A percentile compares a stretch with the other conserved stretches of the same genome.
Conservation (phyloP, 2,797 vertebrate species). For the Poecilia picta region DNA sequence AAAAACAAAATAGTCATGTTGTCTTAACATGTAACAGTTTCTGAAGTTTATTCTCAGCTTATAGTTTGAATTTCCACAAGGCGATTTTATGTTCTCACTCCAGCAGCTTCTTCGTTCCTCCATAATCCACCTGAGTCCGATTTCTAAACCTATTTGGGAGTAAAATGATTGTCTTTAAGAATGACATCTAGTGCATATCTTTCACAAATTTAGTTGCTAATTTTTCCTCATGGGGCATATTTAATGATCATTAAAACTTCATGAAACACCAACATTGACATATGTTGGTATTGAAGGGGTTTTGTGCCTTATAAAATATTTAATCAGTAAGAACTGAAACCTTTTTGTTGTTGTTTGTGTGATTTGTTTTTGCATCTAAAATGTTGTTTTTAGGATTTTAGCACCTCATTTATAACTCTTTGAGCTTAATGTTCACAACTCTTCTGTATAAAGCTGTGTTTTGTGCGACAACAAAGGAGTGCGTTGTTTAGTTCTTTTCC, state of each 20-base stretch:
- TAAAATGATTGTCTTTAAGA: slow-evolving; percentile 10
- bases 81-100: slow-evolving; percentile 12
- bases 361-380: neutral
- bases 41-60: neutral
- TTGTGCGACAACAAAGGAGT: neutral
- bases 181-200: neutral
- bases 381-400: neutral
- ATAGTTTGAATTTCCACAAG: neutral
- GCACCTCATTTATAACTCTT: neutral
- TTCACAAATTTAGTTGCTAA: slow-evolving; percentile 43
- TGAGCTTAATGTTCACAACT: neutral
- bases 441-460: neutral
- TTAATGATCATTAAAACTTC: slow-evolving; percentile 37
- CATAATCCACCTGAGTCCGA: slow-evolving; percentile 27
- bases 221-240: slow-evolving; percentile 38
- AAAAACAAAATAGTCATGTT: neutral
- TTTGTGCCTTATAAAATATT: neutral
- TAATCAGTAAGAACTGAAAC: neutral
- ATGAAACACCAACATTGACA: neutral
- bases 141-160: slow-evolving; percentile 29
- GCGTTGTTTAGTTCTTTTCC: slow-evolving; percentile 4
- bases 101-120: neutral
- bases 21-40: neutral
- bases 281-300: neutral
- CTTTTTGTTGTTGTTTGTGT: neutral